Percentiles rank a stretch among this genome's conserved stretches.
phyloP scores from a whole-genome alignment of 2,113 vertebrate species.

The Amblyornis subalaris region DNA sequence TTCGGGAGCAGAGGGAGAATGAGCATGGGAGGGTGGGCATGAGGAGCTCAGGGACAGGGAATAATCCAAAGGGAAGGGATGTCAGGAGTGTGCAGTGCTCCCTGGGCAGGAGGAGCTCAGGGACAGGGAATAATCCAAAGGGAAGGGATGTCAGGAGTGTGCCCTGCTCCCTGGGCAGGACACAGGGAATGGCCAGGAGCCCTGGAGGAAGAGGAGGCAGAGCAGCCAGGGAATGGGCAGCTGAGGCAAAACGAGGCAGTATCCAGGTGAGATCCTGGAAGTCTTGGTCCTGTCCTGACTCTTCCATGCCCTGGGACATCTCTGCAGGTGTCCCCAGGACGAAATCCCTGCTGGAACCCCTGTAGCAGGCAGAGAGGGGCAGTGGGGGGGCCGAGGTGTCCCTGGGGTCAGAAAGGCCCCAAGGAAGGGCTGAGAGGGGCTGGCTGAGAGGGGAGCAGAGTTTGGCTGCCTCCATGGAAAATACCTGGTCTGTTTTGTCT shows the following conservation, averaged over 20 bases:
- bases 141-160: not conserved
- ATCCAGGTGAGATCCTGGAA: not conserved
- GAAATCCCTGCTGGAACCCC: not conserved
- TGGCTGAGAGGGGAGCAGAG: not conserved
- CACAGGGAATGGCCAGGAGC: not conserved
- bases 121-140: not conserved
- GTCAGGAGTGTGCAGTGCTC: not conserved
- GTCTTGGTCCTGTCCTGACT: not conserved
- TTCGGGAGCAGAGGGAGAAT: conserved; percentile 13
- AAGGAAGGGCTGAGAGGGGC: not conserved
- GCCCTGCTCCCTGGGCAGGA: not conserved
- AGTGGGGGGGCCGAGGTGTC: not conserved
- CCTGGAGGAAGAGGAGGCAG: not conserved
- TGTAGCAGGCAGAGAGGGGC: not conserved
- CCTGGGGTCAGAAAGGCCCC: not conserved
- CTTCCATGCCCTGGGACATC: not conserved
- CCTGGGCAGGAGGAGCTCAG: not conserved
- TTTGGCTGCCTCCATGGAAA: conserved; percentile 28
- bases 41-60: not conserved
- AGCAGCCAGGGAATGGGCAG: not conserved
- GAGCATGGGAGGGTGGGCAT: not conserved
- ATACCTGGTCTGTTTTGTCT: conserved; percentile 61
- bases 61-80: not conserved
- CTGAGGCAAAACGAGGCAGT: not conserved
- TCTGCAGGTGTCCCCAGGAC: not conserved